phyloP scores from a whole-genome alignment of 2,888 invertebrate species.

The Leptinotarsa tumamoca region DNA sequence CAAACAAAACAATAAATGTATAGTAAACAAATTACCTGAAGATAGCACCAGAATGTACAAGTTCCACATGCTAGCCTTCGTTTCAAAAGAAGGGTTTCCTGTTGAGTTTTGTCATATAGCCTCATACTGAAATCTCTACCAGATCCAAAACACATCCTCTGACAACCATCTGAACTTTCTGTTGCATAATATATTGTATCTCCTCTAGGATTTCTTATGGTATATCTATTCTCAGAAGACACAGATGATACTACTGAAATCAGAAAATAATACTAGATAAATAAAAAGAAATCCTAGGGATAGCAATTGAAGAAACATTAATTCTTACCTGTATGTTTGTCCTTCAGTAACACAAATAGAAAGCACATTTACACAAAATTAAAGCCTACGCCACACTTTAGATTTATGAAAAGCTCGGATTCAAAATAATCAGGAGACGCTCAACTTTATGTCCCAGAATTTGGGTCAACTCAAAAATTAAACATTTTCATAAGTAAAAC shows the following conservation, averaged over 20 bases:
- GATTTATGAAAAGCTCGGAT: neutral
- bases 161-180: conserved; percentile 73
- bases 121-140: conserved; percentile 82
- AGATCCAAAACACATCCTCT: conserved; percentile 79
- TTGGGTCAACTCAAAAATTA: too few species aligned
- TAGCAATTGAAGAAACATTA: neutral
- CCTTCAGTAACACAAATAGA: neutral
- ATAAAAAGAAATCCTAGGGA: neutral
- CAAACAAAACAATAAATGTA: neutral
- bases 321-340: neutral
- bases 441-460: too few species aligned
- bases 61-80: conserved; percentile 78
- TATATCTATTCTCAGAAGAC: conserved; percentile 79
- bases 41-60: conserved; percentile 76
- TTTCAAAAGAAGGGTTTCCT: conserved; percentile 82
- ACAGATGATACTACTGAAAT: conserved; percentile 72
- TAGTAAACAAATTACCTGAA: conserved; percentile 70
- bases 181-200: conserved; percentile 82
- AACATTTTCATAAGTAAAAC: too few species aligned
- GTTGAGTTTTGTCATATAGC: conserved; percentile 84
- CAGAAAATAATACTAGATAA: conserved; percentile 1
- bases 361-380: conserved; percentile 6
- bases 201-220: conserved; percentile 77
- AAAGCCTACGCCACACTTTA: neutral
- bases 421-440: too few species aligned